Conservation (phyloP, 2,113 vertebrate genomes). For the Apteryx mantelli region DNA sequence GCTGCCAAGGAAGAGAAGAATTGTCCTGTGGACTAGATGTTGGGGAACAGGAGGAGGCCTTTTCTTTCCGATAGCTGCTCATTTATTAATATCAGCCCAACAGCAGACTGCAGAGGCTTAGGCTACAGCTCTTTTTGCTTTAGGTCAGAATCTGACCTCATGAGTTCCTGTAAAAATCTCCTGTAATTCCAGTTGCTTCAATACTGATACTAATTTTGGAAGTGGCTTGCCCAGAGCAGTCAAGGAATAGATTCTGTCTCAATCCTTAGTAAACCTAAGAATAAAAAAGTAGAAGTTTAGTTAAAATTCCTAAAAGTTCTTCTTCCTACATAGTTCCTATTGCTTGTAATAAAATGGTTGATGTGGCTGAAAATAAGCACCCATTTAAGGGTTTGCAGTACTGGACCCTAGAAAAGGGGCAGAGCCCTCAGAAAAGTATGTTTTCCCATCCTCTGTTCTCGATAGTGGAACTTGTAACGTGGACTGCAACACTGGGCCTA, state of each 20-base stretch:
- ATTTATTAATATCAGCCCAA: not conserved
- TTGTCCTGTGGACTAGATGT: not conserved
- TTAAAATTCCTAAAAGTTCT: not conserved
- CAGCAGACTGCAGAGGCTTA: not conserved
- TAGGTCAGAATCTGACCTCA: not conserved
- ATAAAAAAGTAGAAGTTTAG: not conserved
- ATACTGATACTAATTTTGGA: not conserved
- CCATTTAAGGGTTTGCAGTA: not conserved
- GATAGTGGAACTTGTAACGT: not conserved
- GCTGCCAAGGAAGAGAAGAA: not conserved
- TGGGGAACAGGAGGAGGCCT: not conserved
- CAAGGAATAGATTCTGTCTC: not conserved
- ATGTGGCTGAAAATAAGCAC: not conserved
- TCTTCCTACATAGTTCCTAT: rapidly evolving
- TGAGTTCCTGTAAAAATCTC: not conserved
- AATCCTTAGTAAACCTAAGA: not conserved
- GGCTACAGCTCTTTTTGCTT: not conserved
- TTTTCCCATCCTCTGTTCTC: not conserved
- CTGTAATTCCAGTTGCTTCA: not conserved
- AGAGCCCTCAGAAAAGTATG: not conserved
- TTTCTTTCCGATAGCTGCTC: not conserved
- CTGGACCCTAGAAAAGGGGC: not conserved
- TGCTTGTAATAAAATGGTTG: not conserved
- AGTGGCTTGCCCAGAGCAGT: not conserved
- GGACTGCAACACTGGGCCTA: not conserved